These are phyloP conservation scores for Siphlonurus alternatus DNA, from an alignment of 2,888 invertebrate species.

Conservation along the genomic window DNA sequence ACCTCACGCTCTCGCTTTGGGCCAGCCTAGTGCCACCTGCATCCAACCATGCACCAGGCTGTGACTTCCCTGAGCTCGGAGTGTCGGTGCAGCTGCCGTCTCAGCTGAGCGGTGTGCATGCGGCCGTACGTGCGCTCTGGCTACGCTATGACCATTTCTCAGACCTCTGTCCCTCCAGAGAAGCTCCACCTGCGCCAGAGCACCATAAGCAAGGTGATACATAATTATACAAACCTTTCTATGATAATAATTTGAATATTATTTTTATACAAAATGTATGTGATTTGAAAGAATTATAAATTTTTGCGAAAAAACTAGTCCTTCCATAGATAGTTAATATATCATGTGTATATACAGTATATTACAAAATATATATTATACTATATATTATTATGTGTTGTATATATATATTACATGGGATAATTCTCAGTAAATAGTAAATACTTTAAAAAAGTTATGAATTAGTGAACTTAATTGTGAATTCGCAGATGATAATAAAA, in stretches of 20 bases:
- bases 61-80: conserved; percentile 33
- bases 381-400: too few species aligned
- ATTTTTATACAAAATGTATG: conserved; percentile 1
- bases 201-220: neutral
- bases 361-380: too few species aligned
- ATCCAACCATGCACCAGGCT: conserved; percentile 24
- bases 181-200: conserved; percentile 24
- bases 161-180: conserved; percentile 25
- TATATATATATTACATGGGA: too few species aligned
- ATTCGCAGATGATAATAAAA: too few species aligned
- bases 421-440: too few species aligned
- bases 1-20: conserved; percentile 20
- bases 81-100: conserved; percentile 35
- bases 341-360: too few species aligned
- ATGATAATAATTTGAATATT: neutral
- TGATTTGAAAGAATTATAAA: conserved; percentile 4
- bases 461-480: too few species aligned
- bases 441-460: too few species aligned
- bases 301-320: too few species aligned
- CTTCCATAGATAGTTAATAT: too few species aligned
- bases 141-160: conserved; percentile 42
- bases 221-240: too few species aligned
- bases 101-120: conserved; percentile 32
- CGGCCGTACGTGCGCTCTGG: conserved; percentile 37
- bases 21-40: conserved; percentile 27